A percentile compares a stretch with the other conserved stretches of the same genome.
These are phyloP conservation scores for Bergia sp. DNA, from an alignment of 92 coral and sea anemone genomes.

Conservation along the genomic window DNA sequence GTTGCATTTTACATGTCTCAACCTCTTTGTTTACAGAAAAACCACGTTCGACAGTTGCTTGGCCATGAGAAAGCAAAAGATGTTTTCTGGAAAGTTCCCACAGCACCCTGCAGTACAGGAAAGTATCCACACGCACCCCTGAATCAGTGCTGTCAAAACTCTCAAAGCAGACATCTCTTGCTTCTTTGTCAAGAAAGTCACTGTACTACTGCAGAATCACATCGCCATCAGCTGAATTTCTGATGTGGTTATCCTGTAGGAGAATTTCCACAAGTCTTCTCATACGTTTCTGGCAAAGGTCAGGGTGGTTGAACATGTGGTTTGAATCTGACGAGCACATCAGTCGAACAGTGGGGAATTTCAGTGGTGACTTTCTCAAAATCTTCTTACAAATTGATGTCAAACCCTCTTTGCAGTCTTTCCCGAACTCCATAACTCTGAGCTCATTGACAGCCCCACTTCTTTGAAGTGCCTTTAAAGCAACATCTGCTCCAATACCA, in stretches of 20 bases:
- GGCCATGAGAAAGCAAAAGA: constrained; percentile 6
- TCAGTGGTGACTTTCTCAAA: constrained; percentile 25
- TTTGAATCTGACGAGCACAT: background rate
- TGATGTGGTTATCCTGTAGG: background rate
- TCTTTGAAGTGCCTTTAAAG: constrained; percentile 19
- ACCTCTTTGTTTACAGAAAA: constrained; percentile 26
- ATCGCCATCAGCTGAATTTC: constrained; percentile 6
- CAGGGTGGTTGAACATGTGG: constrained; percentile 12
- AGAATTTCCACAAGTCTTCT: background rate
- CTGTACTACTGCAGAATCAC: background rate
- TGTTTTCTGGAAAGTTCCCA: background rate
- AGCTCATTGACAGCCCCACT: background rate
- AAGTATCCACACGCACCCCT: background rate
- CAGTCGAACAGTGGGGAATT: constrained; percentile 22
- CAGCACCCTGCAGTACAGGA: constrained; percentile 3
- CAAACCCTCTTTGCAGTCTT: constrained; percentile 13
- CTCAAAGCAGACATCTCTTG: constrained; percentile 16
- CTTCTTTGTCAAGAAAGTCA: background rate
- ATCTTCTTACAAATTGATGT: constrained; percentile 18
- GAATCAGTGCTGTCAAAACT: background rate
- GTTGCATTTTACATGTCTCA: background rate
- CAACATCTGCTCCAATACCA: constrained; percentile 30
- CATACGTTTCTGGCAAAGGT: background rate
- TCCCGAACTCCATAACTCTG: constrained; percentile 27
- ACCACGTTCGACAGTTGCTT: constrained; percentile 8